Conservation (phyloP, 2,113 vertebrate genomes). For the Emberiza fucata region DNA sequence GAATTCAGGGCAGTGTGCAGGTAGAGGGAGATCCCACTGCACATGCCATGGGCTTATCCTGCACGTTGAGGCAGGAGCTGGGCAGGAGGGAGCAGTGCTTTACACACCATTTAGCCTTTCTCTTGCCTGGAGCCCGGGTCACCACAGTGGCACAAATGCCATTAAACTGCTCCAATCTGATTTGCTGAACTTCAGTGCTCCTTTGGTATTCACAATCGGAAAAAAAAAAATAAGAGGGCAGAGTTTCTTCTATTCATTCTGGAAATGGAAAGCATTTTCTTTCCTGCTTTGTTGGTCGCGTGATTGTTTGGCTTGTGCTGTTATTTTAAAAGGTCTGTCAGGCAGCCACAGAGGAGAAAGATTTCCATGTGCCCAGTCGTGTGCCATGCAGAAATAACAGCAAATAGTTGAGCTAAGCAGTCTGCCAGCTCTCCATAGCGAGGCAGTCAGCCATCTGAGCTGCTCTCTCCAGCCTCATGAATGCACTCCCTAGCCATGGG, state of each 20-base stretch:
- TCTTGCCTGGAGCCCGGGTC: neutral
- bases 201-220: neutral
- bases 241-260: neutral
- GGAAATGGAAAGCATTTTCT: slow-evolving; percentile 26
- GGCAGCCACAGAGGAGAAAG: neutral
- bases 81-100: neutral
- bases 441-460: neutral
- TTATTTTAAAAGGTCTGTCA: slow-evolving; percentile 32
- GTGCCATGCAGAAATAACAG: neutral
- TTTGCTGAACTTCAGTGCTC: neutral
- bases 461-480: neutral
- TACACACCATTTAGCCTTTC: neutral
- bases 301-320: slow-evolving; percentile 4
- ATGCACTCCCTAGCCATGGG: neutral
- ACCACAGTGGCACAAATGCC: neutral
- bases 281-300: neutral
- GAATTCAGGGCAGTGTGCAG: neutral
- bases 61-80: neutral
- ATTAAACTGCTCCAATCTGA: neutral
- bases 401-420: neutral
- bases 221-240: too few relatives aligned
- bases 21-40: neutral
- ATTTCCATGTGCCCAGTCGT: neutral
- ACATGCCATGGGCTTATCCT: neutral
- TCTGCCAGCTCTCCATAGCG: neutral